phyloP scores from a whole-genome alignment of 2,797 vertebrate species.

The Florisuga fusca region DNA sequence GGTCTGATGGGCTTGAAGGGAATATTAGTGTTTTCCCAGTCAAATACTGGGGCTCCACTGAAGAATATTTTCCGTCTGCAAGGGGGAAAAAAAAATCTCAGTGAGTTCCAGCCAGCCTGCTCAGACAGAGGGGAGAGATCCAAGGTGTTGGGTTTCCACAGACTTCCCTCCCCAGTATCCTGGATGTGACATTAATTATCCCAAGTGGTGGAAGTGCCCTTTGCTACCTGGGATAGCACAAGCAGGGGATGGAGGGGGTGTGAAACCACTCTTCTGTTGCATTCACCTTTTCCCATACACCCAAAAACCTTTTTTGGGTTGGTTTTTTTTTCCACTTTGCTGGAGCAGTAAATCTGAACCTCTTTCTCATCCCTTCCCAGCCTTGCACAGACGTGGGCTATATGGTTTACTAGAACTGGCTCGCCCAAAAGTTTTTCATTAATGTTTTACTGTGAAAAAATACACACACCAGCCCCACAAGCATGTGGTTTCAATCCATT shows the following conservation, averaged over 20 bases:
- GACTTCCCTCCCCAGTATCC: not conserved
- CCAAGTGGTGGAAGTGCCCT: not conserved
- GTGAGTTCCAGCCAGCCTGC: constrained; percentile 46
- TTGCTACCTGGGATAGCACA: rapidly evolving
- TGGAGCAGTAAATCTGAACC: not conserved
- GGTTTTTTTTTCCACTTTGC: rapidly evolving
- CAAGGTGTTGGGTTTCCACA: constrained; percentile 11
- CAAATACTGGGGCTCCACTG: constrained; percentile 57
- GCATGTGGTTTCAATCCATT: constrained; percentile 64
- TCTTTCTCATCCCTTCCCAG: not conserved
- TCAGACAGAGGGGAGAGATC: not conserved
- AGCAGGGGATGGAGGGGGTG: not conserved
- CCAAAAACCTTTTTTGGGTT: too few species aligned
- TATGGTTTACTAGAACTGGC: not conserved
- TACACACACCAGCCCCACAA: constrained; percentile 23
- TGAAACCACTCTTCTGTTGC: not conserved
- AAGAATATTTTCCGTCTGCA: constrained; percentile 71
- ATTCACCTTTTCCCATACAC: not conserved
- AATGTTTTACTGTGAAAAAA: constrained; percentile 41
- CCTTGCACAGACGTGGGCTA: not conserved
- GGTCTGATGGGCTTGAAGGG: constrained; percentile 38
- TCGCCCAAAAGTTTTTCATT: constrained; percentile 53
- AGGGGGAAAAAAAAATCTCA: not conserved
- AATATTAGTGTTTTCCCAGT: constrained; percentile 54
- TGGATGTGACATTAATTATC: not conserved